Percentiles rank a stretch among this genome's conserved stretches.
Conservation (phyloP, 2,113 vertebrate genomes). For the Chamaetylas fuelleborni region DNA sequence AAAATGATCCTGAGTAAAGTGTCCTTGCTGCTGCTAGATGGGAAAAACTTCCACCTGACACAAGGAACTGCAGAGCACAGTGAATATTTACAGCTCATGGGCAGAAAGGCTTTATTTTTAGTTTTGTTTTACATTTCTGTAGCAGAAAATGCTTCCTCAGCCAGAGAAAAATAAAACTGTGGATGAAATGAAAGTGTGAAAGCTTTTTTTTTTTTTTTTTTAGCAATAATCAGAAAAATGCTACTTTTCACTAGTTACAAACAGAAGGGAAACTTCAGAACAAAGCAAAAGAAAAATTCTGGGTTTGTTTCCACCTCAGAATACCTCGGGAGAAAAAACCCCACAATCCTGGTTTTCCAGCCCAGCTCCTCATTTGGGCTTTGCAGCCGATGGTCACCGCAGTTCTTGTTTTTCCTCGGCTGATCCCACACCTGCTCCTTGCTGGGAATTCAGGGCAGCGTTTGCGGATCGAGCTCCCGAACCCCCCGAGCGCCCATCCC, state of each 20-base stretch:
- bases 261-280: not conserved
- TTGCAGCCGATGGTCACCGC: rapidly evolving
- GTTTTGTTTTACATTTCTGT: not conserved
- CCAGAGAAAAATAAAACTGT: not conserved
- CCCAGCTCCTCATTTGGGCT: not conserved
- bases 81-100: not conserved
- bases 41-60: not conserved
- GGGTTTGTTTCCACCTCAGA: not conserved
- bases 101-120: not conserved
- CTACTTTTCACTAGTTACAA: not conserved
- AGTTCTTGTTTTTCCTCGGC: not conserved
- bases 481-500: rapidly evolving
- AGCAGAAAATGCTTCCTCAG: not conserved
- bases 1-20: not conserved
- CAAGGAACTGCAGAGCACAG: not conserved
- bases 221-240: not conserved
- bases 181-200: not conserved
- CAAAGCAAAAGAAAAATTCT: not conserved
- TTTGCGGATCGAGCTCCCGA: not conserved
- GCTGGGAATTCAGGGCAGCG: rapidly evolving
- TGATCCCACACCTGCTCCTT: not conserved
- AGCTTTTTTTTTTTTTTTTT: not conserved
- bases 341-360: rapidly evolving
- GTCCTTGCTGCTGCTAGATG: not conserved
- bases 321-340: not conserved